Evolutionary conservation across 2,888 invertebrate genomes (phyloP).

Genomic region (Philaethria dido): DNA sequence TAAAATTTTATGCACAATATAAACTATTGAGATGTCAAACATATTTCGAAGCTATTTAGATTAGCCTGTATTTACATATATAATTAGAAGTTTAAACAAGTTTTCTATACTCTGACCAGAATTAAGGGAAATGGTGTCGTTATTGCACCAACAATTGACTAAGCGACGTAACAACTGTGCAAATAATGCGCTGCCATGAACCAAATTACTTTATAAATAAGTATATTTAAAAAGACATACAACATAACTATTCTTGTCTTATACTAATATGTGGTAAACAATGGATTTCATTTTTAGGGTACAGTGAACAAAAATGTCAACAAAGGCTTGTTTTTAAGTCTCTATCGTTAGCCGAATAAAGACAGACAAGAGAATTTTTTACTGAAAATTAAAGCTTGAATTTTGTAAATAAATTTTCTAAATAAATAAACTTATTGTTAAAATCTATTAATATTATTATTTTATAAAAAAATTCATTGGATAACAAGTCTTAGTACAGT

Average conservation of each 20-base stretch:
- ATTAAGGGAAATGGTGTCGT: conserved; percentile 68
- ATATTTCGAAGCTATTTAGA: not conserved
- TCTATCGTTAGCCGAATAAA: not conserved
- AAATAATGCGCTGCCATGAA: conserved; percentile 70
- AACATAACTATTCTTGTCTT: conserved; percentile 28
- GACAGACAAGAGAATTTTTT: not conserved
- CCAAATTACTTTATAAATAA: conserved; percentile 68
- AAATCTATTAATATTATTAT: too few species aligned
- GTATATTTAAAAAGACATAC: conserved; percentile 56
- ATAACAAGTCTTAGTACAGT: too few species aligned
- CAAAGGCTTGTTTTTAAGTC: not conserved
- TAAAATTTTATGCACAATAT: too few species aligned
- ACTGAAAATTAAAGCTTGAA: not conserved
- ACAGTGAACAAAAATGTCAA: not conserved
- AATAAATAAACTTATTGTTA: too few species aligned
- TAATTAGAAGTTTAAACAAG: conserved; percentile 26
- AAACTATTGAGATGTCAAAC: not conserved
- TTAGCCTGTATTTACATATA: conserved; percentile 17
- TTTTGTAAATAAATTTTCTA: too few species aligned
- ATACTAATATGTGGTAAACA: conserved; percentile 18
- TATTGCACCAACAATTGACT: conserved; percentile 63
- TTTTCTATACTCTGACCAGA: conserved; percentile 58
- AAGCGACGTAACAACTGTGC: conserved; percentile 62
- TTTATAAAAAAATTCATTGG: too few species aligned
- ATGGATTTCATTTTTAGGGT: not conserved